Evolutionary conservation across 2,113 vertebrate species (phyloP).

Genomic region (Carollia perspicillata): DNA sequence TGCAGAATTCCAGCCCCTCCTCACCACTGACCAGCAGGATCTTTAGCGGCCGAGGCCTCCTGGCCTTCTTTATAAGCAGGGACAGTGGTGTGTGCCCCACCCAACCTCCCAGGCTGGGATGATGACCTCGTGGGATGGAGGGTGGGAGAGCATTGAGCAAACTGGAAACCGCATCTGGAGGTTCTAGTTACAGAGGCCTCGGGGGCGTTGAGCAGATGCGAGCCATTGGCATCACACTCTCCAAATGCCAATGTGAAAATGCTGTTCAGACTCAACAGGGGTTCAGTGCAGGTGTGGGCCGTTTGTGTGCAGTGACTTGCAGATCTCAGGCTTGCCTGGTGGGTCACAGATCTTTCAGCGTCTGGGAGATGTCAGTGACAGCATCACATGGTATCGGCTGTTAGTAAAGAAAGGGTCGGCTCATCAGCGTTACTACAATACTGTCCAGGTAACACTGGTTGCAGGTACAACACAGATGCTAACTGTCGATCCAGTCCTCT

Average conservation of each 20-base stretch:
- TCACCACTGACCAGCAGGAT: neutral
- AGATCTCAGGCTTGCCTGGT: neutral
- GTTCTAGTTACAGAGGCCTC: neutral
- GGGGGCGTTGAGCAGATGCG: neutral
- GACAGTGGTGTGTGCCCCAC: neutral
- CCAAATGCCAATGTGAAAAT: neutral
- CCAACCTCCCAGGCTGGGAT: neutral
- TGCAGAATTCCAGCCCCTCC: neutral
- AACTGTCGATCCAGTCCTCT: neutral
- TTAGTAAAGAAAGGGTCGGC: neutral
- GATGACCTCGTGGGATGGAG: neutral
- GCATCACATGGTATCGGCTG: neutral
- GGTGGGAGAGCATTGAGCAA: neutral
- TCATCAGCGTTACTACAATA: neutral
- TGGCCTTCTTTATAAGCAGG: neutral
- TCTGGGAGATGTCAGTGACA: neutral
- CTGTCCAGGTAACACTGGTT: neutral
- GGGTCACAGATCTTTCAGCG: neutral
- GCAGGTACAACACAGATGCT: neutral
- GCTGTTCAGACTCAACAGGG: neutral
- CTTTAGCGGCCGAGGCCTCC: neutral
- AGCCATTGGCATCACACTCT: neutral
- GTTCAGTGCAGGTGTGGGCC: neutral
- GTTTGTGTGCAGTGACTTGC: neutral
- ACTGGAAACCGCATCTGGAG: neutral